Base-by-base conservation (phyloP, 2,888 invertebrate genomes). In the Drosophila anomalata region DNA sequence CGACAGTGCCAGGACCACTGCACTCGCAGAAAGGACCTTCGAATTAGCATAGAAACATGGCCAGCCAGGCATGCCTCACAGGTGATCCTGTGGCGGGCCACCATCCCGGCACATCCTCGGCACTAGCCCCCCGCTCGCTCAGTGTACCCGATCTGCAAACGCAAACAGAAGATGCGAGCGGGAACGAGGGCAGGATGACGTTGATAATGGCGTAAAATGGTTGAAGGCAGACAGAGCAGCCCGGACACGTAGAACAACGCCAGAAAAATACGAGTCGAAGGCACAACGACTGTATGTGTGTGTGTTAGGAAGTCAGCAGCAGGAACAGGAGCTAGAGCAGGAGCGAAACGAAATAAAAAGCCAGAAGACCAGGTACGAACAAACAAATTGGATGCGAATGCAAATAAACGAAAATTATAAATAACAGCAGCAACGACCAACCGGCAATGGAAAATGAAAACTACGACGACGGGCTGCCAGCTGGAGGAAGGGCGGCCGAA, bases 321-420 rank as follows among this genome's bases (percentile, higher is more conserved):
- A 44, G 54, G 29, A 48, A 17, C 14, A n/a, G 41, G 51, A 31
- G 62, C 57, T 55, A 58, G 56, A 53, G 46, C 48, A 48, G 46
- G 51, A 59, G 73, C 41, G 48, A 12, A 33, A 33, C 9, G 42
- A 53, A 77, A 77, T 61, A 83, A 79, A 82, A 78, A 83, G 77
- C 58, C 65, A 57, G 9, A 20, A 11, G 42, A 55, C 31, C 51
- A 58, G 67, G 47, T 52, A 63, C 75, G 69, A 75, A 76, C 77
- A 77, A 88, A 82, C 87, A 89, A 89, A 89, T 89, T 89, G 89
- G 88, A 89, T 89, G 89, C 83, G 86, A 89, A 88, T 88, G 89
- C 85, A 89, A 89, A 89, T 88, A 89, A 89, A 89, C 87, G 87
- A 88, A 89, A 89, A 89, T 89, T 85, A 85, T 86, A 88, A 89